Base-by-base conservation (phyloP, 2,797 vertebrate genomes). In the Staurois parvus region DNA sequence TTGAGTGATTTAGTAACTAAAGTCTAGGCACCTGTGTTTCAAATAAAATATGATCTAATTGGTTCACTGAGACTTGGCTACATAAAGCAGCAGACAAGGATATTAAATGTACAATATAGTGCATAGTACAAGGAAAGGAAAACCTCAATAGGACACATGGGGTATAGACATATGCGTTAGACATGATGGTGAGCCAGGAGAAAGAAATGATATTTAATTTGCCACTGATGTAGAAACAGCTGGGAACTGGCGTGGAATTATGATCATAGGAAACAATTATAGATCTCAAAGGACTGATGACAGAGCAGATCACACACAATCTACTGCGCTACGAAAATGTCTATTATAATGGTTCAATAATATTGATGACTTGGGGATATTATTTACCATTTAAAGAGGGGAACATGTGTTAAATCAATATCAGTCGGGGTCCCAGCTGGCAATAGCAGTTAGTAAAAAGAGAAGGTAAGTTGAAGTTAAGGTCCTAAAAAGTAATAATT, bases 11-110 rank as follows among this genome's bases (percentile, higher is more conserved):
- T 78, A 42, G 66, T 59, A 77, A 59, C 69, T 68, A 72, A 80
- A 80, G 67, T 88, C 34, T 84, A 6, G n/a, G 83, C 21, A 34
- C 89, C 66, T 89, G 78, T 88, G 86, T 90, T 78, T 88, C 90
- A 88, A 88, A 86, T 90, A 90, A 94, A 94, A 94, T 91, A 89
- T 80, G 89, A 93, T 93, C 93, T 90, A 93, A 93, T 88, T 89
- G 76, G 90, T 91, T 91, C 88, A 88, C 89, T 87, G 88, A 92
- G 89, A 90, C 91, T 89, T 90, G 88, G 85, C 87, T 88, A 89
- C 88, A 91, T 88, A 86, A 92, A 92, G 93, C 94, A 94, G 93
- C 93, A 93, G 93, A 74, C 90, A 90, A 89, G 83, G 87, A 89
- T 91, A 92, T 92, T 94, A 93, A 94, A 94, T 94, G 91, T 89